phyloP scores from a whole-genome alignment of 2,113 vertebrate species.

The Cebidichthys violaceus region DNA sequence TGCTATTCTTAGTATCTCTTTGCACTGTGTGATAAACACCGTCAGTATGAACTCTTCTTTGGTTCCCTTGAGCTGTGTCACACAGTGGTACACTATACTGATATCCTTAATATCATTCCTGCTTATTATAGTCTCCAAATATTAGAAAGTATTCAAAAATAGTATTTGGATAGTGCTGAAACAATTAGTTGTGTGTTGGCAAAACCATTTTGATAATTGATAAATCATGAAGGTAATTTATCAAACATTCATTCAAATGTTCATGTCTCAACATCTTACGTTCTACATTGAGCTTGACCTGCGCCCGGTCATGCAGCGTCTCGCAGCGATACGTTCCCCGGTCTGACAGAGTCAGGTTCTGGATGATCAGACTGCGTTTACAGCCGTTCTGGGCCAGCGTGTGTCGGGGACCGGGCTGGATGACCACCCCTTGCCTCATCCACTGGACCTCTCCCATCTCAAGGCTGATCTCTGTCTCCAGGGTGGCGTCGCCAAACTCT shows the following conservation, averaged over 20 bases:
- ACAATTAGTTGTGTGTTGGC: too few relatives aligned
- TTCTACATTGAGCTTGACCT: slow-evolving; percentile 92
- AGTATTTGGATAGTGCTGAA: too few relatives aligned
- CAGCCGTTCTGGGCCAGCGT: slow-evolving; percentile 80
- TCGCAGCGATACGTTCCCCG: slow-evolving; percentile 93
- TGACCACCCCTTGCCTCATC: slow-evolving; percentile 91
- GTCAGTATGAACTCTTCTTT: slow-evolving; percentile 6
- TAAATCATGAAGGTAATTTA: neutral
- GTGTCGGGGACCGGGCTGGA: slow-evolving; percentile 85
- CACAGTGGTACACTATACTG: neutral
- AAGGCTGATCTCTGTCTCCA: slow-evolving; percentile 91
- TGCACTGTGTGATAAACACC: slow-evolving; percentile 35
- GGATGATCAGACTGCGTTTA: slow-evolving; percentile 85
- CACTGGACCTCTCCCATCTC: slow-evolving; percentile 89
- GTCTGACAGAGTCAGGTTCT: slow-evolving; percentile 83
- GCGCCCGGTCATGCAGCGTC: slow-evolving; percentile 91
- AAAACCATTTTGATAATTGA: too few relatives aligned
- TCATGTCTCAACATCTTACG: too few relatives aligned
- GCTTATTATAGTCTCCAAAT: neutral
- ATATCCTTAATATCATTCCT: neutral
- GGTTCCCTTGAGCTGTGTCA: neutral
- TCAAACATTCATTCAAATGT: neutral
- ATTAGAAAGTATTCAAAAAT: neutral
- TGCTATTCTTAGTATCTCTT: slow-evolving; percentile 59
- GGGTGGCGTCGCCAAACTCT: slow-evolving; percentile 86